Percentiles rank a stretch among this genome's conserved stretches.
Conservation (phyloP, 2,113 vertebrate species). For the Nothocercus nigrocapillus region DNA sequence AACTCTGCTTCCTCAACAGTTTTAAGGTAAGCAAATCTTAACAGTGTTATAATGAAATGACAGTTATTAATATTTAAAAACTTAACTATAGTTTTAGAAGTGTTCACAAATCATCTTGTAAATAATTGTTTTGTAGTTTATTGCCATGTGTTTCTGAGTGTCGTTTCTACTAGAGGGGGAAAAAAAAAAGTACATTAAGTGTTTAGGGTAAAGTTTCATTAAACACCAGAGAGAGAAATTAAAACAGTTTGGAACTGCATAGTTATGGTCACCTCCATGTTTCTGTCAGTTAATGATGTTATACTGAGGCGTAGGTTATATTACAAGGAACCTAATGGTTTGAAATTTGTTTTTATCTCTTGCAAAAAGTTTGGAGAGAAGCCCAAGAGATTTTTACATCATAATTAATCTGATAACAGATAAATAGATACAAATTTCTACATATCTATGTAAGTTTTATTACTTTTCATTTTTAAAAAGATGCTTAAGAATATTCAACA, state of each 20-base stretch:
- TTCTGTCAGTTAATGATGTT: slow-evolving; percentile 44
- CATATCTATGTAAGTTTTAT: background rate
- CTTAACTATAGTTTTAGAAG: background rate
- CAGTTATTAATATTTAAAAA: background rate
- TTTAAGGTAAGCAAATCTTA: slow-evolving; percentile 81
- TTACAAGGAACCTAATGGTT: background rate
- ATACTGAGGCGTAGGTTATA: slow-evolving; percentile 29
- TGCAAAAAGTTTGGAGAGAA: background rate
- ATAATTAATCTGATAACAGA: background rate
- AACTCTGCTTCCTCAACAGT: slow-evolving; percentile 76
- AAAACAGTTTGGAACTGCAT: slow-evolving; percentile 43
- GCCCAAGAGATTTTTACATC: background rate
- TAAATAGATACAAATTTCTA: background rate
- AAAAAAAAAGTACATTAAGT: background rate
- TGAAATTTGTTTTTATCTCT: background rate
- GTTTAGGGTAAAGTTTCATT: slow-evolving; percentile 47
- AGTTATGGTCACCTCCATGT: slow-evolving; percentile 18
- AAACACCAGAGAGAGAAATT: slow-evolving; percentile 42
- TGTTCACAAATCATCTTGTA: background rate
- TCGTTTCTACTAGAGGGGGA: background rate
- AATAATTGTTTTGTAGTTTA: background rate
- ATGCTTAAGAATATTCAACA: background rate
- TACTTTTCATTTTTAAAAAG: background rate
- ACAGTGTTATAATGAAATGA: background rate
- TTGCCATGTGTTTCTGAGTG: background rate